phyloP scores from a whole-genome alignment of 2,113 vertebrate species.

The Epinephelus lanceolatus region DNA sequence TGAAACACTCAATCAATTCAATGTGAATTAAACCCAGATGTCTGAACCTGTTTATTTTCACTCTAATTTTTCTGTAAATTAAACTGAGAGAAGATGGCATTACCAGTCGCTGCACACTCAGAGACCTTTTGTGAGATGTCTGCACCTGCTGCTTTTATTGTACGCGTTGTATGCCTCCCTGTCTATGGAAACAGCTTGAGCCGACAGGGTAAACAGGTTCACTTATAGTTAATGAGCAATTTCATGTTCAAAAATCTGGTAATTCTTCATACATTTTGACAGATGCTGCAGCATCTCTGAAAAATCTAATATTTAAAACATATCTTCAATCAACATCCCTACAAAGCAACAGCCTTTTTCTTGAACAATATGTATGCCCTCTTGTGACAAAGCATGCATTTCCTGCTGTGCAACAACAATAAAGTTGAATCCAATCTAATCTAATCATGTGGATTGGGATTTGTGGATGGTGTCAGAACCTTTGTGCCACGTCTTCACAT shows the following conservation, averaged over 20 bases:
- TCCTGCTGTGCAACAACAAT: too few species aligned
- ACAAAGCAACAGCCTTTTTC: not conserved
- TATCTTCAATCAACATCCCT: not conserved
- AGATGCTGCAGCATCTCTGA: not conserved
- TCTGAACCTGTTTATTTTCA: constrained; percentile 13
- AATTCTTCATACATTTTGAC: not conserved
- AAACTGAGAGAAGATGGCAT: not conserved
- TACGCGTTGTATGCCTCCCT: not conserved
- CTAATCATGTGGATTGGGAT: not conserved
- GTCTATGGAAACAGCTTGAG: not conserved
- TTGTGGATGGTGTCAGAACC: not conserved
- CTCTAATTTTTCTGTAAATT: not conserved
- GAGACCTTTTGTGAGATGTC: not conserved
- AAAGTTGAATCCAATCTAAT: not conserved
- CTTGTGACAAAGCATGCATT: not conserved
- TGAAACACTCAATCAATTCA: not conserved
- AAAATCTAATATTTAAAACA: not conserved
- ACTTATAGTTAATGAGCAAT: not conserved
- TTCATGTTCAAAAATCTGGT: not conserved
- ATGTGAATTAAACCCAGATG: constrained; percentile 22
- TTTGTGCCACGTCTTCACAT: not conserved
- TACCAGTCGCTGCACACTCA: not conserved
- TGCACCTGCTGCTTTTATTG: constrained; percentile 6
- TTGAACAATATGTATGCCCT: not conserved
- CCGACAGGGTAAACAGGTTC: not conserved